A percentile compares a stretch with the other conserved stretches of the same genome.
These are phyloP conservation scores for Cheilosia pagana DNA, from an alignment of 2,888 invertebrate genomes.

Conservation along the genomic window DNA sequence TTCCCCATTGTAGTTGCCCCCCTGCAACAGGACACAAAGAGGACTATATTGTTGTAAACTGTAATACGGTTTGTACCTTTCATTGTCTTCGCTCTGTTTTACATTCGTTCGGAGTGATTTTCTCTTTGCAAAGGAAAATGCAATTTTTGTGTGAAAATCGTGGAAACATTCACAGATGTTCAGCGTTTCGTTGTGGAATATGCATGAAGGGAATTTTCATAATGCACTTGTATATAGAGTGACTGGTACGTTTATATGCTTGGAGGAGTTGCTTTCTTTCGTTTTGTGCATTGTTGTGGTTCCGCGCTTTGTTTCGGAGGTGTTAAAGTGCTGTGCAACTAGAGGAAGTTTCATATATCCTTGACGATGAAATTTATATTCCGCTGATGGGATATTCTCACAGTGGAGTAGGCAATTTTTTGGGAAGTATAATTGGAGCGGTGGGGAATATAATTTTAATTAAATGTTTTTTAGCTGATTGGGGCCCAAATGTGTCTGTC, in stretches of 20 bases:
- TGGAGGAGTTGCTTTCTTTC: background rate
- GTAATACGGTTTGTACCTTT: too few relatives aligned
- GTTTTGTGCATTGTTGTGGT: constrained; percentile 5
- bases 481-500: too few relatives aligned
- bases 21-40: too few relatives aligned
- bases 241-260: background rate
- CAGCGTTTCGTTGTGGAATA: constrained; percentile 24
- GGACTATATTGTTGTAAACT: too few relatives aligned
- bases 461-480: too few relatives aligned
- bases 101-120: too few relatives aligned
- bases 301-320: background rate
- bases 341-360: background rate
- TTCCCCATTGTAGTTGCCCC: too few relatives aligned
- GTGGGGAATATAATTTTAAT: too few relatives aligned
- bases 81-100: too few relatives aligned
- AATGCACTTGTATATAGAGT: constrained; percentile 12
- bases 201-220: constrained; percentile 46
- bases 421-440: too few relatives aligned
- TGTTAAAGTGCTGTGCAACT: background rate
- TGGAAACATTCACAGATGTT: constrained; percentile 56
- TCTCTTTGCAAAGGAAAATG: background rate
- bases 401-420: too few relatives aligned
- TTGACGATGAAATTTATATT: constrained; percentile 13
- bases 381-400: constrained; percentile 1
- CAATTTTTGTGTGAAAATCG: constrained; percentile 14